These are phyloP conservation scores for Cantharis rustica DNA, from an alignment of 2,888 invertebrate species.

Conservation along the genomic window DNA sequence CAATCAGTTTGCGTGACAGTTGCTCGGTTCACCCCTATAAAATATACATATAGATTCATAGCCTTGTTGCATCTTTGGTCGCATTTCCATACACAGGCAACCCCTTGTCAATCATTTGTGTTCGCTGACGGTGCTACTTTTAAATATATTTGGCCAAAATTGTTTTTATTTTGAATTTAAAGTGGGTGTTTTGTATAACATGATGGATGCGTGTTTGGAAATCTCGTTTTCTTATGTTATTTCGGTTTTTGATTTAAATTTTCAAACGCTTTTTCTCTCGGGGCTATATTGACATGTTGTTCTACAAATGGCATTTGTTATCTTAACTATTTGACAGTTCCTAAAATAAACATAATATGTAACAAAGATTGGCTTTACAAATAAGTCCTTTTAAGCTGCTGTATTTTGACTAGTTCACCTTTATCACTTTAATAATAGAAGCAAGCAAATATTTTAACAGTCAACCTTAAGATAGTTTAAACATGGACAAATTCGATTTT, in stretches of 20 bases:
- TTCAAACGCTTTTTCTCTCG: slow-evolving; percentile 24
- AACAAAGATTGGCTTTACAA: slow-evolving; percentile 16
- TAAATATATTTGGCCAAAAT: slow-evolving; percentile 57
- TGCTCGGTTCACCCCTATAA: slow-evolving; percentile 46
- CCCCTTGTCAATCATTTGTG: slow-evolving; percentile 55
- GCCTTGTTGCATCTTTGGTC: slow-evolving; percentile 48
- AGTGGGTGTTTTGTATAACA: slow-evolving; percentile 54
- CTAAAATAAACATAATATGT: slow-evolving; percentile 19
- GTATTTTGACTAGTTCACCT: slow-evolving; percentile 7
- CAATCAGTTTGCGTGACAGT: slow-evolving; percentile 50
- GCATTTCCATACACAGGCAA: slow-evolving; percentile 49
- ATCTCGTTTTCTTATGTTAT: slow-evolving; percentile 55
- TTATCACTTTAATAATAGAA: slow-evolving; percentile 7
- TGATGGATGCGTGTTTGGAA: slow-evolving; percentile 54
- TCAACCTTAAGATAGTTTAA: background rate
- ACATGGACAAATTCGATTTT: background rate
- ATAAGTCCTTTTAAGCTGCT: slow-evolving; percentile 13
- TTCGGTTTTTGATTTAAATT: slow-evolving; percentile 55
- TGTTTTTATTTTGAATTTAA: slow-evolving; percentile 58
- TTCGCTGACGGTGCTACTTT: slow-evolving; percentile 53
- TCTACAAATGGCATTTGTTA: slow-evolving; percentile 28
- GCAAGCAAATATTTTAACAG: slow-evolving; percentile 16
- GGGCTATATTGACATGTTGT: slow-evolving; percentile 23
- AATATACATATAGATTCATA: slow-evolving; percentile 53
- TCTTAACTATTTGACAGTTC: slow-evolving; percentile 26